Evolutionary conservation across 1,140 invertebrate genomes (phyloP).

Genomic region (Hyles vespertilio): DNA sequence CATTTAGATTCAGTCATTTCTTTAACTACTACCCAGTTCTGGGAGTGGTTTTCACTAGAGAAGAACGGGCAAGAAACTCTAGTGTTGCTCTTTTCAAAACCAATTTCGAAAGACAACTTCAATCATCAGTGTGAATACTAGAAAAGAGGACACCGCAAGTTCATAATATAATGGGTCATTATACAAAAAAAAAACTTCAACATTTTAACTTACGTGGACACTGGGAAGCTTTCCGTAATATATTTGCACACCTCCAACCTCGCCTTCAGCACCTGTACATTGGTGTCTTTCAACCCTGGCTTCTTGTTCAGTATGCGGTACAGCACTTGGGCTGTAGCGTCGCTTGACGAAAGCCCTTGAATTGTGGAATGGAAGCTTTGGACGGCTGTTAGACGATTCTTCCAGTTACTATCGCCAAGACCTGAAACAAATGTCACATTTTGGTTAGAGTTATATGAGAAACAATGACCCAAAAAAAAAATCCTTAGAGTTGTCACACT

Average conservation of each 20-base stretch:
- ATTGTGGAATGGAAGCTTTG: slow-evolving; percentile 83
- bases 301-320: slow-evolving; percentile 87
- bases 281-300: slow-evolving; percentile 94
- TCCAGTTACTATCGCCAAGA: slow-evolving; percentile 90
- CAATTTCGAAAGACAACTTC: too few species aligned
- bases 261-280: slow-evolving; percentile 94
- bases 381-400: slow-evolving; percentile 86
- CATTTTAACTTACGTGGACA: slow-evolving; percentile 77
- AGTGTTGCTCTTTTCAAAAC: too few species aligned
- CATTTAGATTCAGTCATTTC: too few species aligned
- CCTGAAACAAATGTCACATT: slow-evolving; percentile 61
- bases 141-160: too few species aligned
- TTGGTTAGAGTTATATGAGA: too few species aligned
- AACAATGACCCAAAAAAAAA: too few species aligned
- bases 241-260: slow-evolving; percentile 87
- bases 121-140: too few species aligned
- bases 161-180: too few species aligned
- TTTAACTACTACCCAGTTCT: too few species aligned
- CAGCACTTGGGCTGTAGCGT: slow-evolving; percentile 85
- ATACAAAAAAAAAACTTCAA: background rate
- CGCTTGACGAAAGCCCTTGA: slow-evolving; percentile 78
- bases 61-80: too few species aligned
- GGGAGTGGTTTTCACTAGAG: too few species aligned
- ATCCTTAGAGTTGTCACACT: too few species aligned
- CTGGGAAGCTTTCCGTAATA: slow-evolving; percentile 85